A percentile compares a stretch with the other conserved stretches of the same genome.
Conservation (phyloP, 2,888 invertebrate species). For the Portevinia maculata region DNA sequence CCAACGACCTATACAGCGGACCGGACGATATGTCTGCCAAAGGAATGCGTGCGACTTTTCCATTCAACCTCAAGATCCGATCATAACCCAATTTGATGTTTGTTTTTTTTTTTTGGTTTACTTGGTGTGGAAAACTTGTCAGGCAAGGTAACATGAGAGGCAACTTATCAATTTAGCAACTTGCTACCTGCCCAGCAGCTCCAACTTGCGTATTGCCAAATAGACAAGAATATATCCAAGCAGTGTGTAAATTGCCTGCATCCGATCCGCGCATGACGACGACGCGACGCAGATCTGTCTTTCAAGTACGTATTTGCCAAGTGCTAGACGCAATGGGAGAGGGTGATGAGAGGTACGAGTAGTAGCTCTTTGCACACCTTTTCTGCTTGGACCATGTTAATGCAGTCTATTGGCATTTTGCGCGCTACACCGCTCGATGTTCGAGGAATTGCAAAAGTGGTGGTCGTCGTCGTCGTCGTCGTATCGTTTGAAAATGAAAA, state of each 20-base stretch:
- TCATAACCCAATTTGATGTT: background rate
- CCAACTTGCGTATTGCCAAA: slow-evolving; percentile 4
- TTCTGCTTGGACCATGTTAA: background rate
- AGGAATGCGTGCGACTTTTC: background rate
- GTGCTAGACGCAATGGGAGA: background rate
- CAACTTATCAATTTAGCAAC: slow-evolving; percentile 11
- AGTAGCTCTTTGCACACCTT: too few species aligned
- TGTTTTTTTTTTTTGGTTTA: background rate
- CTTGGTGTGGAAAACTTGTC: slow-evolving; percentile 10
- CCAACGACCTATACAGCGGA: slow-evolving; percentile 1
- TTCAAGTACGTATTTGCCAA: slow-evolving; percentile 11
- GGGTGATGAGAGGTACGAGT: too few species aligned
- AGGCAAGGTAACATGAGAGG: background rate
- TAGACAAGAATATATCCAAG: background rate
- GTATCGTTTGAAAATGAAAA: background rate
- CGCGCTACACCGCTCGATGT: background rate
- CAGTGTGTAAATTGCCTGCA: background rate
- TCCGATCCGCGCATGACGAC: background rate
- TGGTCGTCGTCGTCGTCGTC: background rate
- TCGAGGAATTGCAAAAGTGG: background rate
- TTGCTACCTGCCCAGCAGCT: background rate
- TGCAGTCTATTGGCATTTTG: slow-evolving; percentile 3
- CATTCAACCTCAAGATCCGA: slow-evolving; percentile 1
- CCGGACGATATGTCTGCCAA: too few species aligned
- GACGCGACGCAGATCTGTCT: slow-evolving; percentile 7